phyloP scores from a whole-genome alignment of 1,140 invertebrate species.

The Drosophila repleta region DNA sequence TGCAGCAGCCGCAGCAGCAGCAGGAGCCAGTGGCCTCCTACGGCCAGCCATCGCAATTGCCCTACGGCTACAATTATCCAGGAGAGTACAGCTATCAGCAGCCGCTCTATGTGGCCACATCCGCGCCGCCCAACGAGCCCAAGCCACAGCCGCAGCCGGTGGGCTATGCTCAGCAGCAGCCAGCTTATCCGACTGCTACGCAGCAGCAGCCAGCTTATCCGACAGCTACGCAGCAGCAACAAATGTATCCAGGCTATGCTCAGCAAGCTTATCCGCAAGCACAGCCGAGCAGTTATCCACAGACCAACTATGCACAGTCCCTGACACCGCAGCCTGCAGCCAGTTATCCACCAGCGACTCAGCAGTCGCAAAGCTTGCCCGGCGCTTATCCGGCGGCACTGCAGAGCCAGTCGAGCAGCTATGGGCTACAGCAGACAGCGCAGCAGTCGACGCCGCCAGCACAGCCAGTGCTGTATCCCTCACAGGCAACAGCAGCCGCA shows the following conservation, averaged over 20 bases:
- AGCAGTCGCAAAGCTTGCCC: neutral
- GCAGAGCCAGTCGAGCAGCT: neutral
- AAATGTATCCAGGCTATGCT: conserved; percentile 33
- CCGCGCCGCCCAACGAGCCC: conserved; percentile 10
- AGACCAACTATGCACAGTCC: conserved; percentile 15
- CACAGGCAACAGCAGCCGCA: neutral
- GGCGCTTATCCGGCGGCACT: neutral
- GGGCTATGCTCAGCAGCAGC: conserved; percentile 11
- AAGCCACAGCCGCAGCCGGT: conserved; percentile 15
- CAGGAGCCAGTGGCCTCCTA: conserved; percentile 7
- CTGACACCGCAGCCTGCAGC: conserved; percentile 31
- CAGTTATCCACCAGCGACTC: neutral
- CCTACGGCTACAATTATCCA: conserved; percentile 53
- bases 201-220: conserved; percentile 27
- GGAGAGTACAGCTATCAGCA: conserved; percentile 62
- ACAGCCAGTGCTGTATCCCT: conserved; percentile 3
- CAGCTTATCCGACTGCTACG: conserved; percentile 14
- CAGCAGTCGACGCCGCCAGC: neutral
- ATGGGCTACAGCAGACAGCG: neutral
- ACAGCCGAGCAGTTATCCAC: conserved; percentile 23
- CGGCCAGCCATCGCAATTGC: conserved; percentile 22
- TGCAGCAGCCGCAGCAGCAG: conserved; percentile 48
- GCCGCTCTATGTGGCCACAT: conserved; percentile 72
- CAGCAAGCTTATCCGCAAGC: conserved; percentile 12
- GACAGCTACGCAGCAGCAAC: conserved; percentile 21